These are phyloP conservation scores for Rhagoletis pomonella DNA, from an alignment of 1,140 invertebrate genomes.

Conservation along the genomic window DNA sequence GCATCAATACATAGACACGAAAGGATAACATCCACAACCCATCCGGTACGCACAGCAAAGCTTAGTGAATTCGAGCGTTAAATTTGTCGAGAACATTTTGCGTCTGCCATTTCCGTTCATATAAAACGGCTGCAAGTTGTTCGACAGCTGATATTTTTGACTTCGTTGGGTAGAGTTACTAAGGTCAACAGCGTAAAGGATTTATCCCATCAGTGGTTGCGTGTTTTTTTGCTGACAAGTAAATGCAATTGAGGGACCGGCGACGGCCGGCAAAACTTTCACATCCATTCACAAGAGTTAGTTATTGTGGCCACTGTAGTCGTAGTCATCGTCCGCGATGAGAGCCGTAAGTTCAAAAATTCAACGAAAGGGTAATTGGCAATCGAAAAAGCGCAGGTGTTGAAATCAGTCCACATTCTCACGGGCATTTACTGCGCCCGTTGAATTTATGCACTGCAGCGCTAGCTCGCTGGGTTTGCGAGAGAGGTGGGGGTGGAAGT, in stretches of 20 bases:
- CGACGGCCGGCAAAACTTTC: too few relatives aligned
- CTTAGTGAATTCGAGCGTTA: conserved; percentile 24
- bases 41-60: too few relatives aligned
- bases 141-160: too few relatives aligned
- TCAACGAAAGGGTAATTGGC: neutral
- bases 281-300: neutral
- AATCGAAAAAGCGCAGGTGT: conserved; percentile 53
- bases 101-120: neutral
- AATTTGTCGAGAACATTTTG: neutral
- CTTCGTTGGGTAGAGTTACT: too few relatives aligned
- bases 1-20: too few relatives aligned
- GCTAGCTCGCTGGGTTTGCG: neutral
- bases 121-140: too few relatives aligned
- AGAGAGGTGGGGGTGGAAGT: neutral
- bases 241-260: too few relatives aligned
- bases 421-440: conserved; percentile 54
- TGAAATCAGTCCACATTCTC: conserved; percentile 53
- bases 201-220: too few relatives aligned
- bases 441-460: neutral
- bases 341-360: neutral
- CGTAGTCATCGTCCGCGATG: neutral
- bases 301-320: neutral
- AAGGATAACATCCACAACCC: neutral
- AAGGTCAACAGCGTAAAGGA: too few relatives aligned
- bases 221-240: too few relatives aligned